A percentile compares a stretch with the other conserved stretches of the same genome.
Evolutionary conservation across 2,888 invertebrate species (phyloP).

Genomic region (Pseudeuparius sepicola): DNA sequence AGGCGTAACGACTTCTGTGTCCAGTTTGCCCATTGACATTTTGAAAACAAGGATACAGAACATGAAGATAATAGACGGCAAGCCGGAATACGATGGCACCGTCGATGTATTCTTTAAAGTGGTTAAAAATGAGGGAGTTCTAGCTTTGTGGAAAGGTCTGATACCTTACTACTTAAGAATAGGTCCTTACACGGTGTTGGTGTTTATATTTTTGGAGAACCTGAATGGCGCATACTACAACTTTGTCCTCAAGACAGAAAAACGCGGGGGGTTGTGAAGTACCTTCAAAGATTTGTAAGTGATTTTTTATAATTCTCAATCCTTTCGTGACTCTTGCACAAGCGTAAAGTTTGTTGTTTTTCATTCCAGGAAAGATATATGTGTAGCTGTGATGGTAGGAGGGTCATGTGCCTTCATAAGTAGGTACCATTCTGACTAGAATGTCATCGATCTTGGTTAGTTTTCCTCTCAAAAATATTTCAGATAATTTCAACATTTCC

Average conservation of each 20-base stretch:
- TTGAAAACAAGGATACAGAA: conserved; percentile 99
- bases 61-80: conserved; percentile 81
- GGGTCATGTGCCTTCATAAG: conserved; percentile 85
- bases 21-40: conserved; percentile 98
- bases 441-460: conserved; percentile 99
- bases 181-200: conserved; percentile 97
- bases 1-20: conserved; percentile 90
- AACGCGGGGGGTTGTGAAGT: too few species aligned
- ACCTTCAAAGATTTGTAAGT: too few species aligned
- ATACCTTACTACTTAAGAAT: conserved; percentile 93
- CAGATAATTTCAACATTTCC: too few species aligned
- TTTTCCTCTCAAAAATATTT: too few species aligned
- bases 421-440: conserved; percentile 90
- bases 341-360: too few species aligned
- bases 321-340: too few species aligned
- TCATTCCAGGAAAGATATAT: too few species aligned
- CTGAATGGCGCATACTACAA: conserved; percentile 67
- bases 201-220: conserved; percentile 96
- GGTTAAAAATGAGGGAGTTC: conserved; percentile 77
- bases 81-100: conserved; percentile 78
- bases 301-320: too few species aligned
- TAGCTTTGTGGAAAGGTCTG: conserved; percentile 97
- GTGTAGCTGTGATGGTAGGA: conserved; percentile 81
- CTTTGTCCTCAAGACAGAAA: too few species aligned
- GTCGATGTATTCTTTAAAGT: conserved; percentile 72